Evolutionary conservation across 2,113 vertebrate genomes (phyloP), one percentile per base, ranked within the genome.

Genomic region (Tamias sibiricus): DNA sequence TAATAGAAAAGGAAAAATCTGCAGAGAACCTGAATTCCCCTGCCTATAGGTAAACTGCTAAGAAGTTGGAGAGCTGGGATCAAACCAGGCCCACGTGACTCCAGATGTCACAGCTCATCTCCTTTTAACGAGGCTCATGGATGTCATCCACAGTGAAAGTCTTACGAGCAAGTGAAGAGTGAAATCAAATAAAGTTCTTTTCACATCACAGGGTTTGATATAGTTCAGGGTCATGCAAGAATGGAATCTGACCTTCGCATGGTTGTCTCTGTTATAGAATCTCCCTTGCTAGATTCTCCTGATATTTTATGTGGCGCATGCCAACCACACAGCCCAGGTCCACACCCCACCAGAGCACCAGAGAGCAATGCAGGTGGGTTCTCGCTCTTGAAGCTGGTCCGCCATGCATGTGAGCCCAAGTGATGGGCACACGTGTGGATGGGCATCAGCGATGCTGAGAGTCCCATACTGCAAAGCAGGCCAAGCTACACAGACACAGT

Each of bases 381-480:
- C 37, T 17, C 5, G 14, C 14, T 69, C 30, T 11, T 4, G 24
- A 47, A 77, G 14, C 40, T 26, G 35, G 81, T 57, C 13, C 16
- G 72, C 19, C 17, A 72, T 37, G 32, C 7, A 6, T 90, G 71
- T 68, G 52, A 59, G 52, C 8, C 44, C 69, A 26, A 1, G 13
- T 1, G 17, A 28, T 2, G 8, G 40, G 26, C 32, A 47, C 14
- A 30, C 0, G 14, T 8, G 32, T 22, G 26, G 28, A 44, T 3
- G 13, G 16, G 40, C 7, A 91, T 49, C 26, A 47, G 20, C 24
- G 1, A 28, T 42, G 0, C 68, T 0, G 42, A 62, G 85, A 84
- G 26, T 20, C 6, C 37, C 30, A 35, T 4, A 89, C 10, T 0
- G 44, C 42, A 80, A 40, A 26, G 17, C 11, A 4, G n/a, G n/a